These are phyloP conservation scores for Plagiodera versicolora DNA, from an alignment of 2,888 invertebrate genomes.

Conservation along the genomic window DNA sequence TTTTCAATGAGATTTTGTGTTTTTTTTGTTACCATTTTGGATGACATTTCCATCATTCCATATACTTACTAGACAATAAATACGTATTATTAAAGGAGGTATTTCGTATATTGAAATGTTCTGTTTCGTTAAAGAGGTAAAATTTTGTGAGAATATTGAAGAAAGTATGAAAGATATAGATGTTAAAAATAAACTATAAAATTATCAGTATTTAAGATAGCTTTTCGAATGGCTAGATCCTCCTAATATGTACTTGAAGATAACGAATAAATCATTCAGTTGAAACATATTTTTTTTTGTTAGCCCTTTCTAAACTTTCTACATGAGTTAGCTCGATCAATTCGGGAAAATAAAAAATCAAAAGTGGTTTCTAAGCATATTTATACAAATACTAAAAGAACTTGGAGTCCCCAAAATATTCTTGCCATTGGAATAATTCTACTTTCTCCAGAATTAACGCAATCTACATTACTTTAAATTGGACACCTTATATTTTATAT, in stretches of 20 bases:
- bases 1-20: too few species aligned
- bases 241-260: conserved; percentile 55
- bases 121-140: conserved; percentile 16
- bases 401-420: too few species aligned
- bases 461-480: too few species aligned
- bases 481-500: too few species aligned
- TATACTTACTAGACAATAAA: conserved; percentile 31
- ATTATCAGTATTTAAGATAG: conserved; percentile 58
- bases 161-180: conserved; percentile 44
- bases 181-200: conserved; percentile 53
- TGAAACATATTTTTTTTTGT: conserved; percentile 38
- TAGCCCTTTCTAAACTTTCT: too few species aligned
- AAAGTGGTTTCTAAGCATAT: too few species aligned
- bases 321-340: too few species aligned
- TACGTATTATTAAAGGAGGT: conserved; percentile 16
- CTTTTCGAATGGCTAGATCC: conserved; percentile 57
- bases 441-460: too few species aligned
- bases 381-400: too few species aligned
- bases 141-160: conserved; percentile 40
- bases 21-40: not conserved
- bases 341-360: too few species aligned
- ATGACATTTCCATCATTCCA: conserved; percentile 5
- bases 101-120: conserved; percentile 10
- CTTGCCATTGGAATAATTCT: too few species aligned
- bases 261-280: conserved; percentile 51